Evolutionary conservation across 2,113 vertebrate species (phyloP), one percentile per base, ranked within the genome.

Genomic region (Physeter macrocephalus): DNA sequence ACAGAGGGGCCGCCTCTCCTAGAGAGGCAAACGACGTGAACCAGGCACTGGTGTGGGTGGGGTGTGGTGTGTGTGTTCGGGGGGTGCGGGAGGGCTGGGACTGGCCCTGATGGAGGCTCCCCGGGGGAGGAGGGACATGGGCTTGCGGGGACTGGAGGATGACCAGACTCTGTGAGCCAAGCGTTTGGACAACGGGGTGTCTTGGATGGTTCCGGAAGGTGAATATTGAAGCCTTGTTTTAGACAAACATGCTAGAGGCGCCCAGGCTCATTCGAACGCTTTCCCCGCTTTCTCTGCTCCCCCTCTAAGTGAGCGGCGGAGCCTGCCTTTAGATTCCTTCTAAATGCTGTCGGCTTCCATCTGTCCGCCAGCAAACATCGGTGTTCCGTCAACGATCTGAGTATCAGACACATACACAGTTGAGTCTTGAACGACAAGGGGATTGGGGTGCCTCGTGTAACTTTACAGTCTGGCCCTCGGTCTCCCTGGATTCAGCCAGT

Each of bases 61-160:
- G 36, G 13, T 8, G 11, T 13, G 29, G 1, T 20, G 31, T 18
- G 34, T 14, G 17, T 25, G 59, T 52, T 52, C 5, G 18, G 54
- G 5, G 59, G 0, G n/a, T 46, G 1, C 36, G 21, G 20, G 18
- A 10, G n/a, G 8, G 1, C 10, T 4, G 5, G 8, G 10, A 18
- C 49, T 10, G 27, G 12, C 15, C 64, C 7, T 12, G 29, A 25
- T 0, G 18, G 9, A 36, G 78, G 31, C 57, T 29, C 13, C 6
- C 1, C 3, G 39, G 3, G 8, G 62, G 6, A 82, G 23, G 27
- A 39, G 5, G 67, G 23, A 18, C 2, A 25, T 36, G 91, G 54
- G 29, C 61, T 57, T 27, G n/a, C 15, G 17, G 20, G 4, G 17
- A 34, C 27, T 52, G 61, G 62, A 6, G 31, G 13, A 8, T 17